These are phyloP conservation scores for Falcunculus frontatus DNA, from an alignment of 2,113 vertebrate species.

Conservation along the genomic window DNA sequence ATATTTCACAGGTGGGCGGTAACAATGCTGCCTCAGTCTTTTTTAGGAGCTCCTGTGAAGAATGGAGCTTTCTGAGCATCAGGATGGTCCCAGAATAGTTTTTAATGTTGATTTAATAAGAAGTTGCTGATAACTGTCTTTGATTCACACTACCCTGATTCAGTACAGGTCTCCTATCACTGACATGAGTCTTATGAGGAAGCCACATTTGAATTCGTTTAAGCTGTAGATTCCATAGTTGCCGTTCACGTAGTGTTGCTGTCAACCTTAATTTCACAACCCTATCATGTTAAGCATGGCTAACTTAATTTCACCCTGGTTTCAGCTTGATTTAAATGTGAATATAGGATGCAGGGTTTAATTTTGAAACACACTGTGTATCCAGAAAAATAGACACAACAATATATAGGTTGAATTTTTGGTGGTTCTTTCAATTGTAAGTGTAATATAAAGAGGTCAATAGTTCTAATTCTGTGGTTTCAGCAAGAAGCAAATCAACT, in stretches of 20 bases:
- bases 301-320: background rate
- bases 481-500: background rate
- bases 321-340: background rate
- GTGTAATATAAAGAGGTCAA: background rate
- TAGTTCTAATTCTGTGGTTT: background rate
- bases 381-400: background rate
- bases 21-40: rapidly evolving
- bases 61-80: background rate
- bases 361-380: background rate
- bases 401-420: background rate
- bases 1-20: background rate
- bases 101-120: background rate
- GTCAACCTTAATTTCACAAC: background rate
- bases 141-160: background rate
- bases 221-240: background rate
- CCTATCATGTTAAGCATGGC: background rate
- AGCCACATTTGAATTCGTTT: background rate
- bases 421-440: background rate
- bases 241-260: background rate
- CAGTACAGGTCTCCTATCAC: background rate
- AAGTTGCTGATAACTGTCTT: background rate
- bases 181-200: background rate
- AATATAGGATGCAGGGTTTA: background rate
- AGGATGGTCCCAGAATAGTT: background rate
- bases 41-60: background rate